These are phyloP conservation scores for Mythimna albipuncta DNA, from an alignment of 2,888 invertebrate species.

Conservation along the genomic window DNA sequence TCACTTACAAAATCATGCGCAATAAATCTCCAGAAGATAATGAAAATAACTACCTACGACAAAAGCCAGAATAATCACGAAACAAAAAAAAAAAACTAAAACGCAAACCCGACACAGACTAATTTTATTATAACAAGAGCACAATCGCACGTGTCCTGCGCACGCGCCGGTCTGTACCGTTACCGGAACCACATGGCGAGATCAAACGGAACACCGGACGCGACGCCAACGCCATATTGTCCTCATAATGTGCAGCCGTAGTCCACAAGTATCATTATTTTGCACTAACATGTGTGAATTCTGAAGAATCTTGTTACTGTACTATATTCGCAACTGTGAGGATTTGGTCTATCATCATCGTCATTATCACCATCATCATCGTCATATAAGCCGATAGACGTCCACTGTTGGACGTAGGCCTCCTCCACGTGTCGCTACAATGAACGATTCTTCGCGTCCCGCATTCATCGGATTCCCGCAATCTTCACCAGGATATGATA, in stretches of 20 bases:
- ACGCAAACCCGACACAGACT: constrained; percentile 28
- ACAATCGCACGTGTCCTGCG: constrained; percentile 63
- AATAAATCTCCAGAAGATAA: neutral
- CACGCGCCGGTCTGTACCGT: constrained; percentile 40
- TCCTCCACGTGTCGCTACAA: too few species aligned
- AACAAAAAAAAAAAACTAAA: constrained; percentile 7
- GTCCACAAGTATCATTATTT: constrained; percentile 44
- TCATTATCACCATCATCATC: too few species aligned
- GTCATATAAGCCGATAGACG: too few species aligned
- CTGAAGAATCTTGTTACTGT: neutral
- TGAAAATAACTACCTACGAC: neutral
- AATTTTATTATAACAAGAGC: constrained; percentile 55
- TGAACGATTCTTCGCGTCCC: too few species aligned
- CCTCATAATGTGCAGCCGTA: constrained; percentile 55
- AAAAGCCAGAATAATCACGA: neutral
- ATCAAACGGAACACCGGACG: constrained; percentile 75
- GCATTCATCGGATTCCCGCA: too few species aligned
- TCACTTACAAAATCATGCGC: neutral
- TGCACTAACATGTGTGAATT: constrained; percentile 26
- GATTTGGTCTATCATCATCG: too few species aligned
- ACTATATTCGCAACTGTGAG: too few species aligned
- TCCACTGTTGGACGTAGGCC: too few species aligned
- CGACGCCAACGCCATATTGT: constrained; percentile 59
- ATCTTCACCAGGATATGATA: too few species aligned
- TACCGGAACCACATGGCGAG: constrained; percentile 68